Percentiles rank a stretch among this genome's conserved stretches.
These are phyloP conservation scores for Thaumetopoea pityocampa DNA, from an alignment of 1,140 invertebrate genomes.

Conservation along the genomic window DNA sequence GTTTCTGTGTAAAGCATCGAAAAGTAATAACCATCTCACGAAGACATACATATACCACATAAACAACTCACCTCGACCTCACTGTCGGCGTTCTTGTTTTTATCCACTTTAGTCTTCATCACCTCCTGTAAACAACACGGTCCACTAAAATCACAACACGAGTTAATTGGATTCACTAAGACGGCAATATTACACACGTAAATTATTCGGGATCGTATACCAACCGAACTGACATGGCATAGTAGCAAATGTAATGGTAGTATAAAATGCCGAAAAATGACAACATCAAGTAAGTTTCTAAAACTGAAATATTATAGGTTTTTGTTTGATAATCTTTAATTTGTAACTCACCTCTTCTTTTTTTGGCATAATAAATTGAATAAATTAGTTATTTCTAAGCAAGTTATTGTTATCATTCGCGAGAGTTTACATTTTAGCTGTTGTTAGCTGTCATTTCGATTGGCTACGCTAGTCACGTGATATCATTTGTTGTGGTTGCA, in stretches of 20 bases:
- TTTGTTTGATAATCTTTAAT: conserved; percentile 1
- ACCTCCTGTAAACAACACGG: conserved; percentile 51
- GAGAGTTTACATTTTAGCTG: conserved; percentile 41
- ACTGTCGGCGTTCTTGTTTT: conserved; percentile 61
- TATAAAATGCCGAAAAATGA: conserved; percentile 46
- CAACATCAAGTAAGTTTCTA: conserved; percentile 7
- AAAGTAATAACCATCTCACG: too few relatives aligned
- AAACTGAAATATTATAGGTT: not conserved
- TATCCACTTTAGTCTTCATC: conserved; percentile 71
- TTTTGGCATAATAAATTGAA: conserved; percentile 40
- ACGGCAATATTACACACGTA: conserved; percentile 51
- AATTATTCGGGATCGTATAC: conserved; percentile 65
- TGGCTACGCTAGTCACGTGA: conserved; percentile 48
- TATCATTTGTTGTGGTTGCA: conserved; percentile 43
- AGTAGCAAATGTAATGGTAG: conserved; percentile 43
- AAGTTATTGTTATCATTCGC: conserved; percentile 43
- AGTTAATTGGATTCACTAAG: conserved; percentile 45
- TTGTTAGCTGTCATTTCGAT: conserved; percentile 33
- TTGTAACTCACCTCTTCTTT: conserved; percentile 51
- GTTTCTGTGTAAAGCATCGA: too few relatives aligned
- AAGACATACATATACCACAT: too few relatives aligned
- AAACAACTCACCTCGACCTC: conserved; percentile 62
- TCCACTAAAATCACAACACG: conserved; percentile 57
- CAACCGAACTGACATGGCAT: conserved; percentile 69
- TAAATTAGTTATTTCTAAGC: conserved; percentile 46